Percentiles rank a stretch among this genome's conserved stretches.
Evolutionary conservation across 2,113 vertebrate species (phyloP).

Genomic region (Onychostruthus taczanowskii): DNA sequence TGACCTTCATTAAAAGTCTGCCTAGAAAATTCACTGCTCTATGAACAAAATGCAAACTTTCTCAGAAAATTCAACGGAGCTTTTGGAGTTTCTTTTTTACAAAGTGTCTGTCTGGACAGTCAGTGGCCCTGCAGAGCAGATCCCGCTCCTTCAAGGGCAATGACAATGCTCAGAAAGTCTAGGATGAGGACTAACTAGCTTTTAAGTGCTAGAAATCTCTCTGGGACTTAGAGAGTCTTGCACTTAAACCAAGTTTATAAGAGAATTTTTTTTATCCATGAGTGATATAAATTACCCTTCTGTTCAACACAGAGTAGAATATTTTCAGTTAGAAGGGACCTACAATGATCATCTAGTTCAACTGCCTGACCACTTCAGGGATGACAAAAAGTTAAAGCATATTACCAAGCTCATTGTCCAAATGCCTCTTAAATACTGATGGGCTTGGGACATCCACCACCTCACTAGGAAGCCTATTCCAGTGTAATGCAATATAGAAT

Average conservation of each 20-base stretch:
- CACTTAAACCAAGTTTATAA: neutral
- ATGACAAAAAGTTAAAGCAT: neutral
- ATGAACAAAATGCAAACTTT: conserved; percentile 44
- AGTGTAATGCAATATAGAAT: neutral
- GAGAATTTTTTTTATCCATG: neutral
- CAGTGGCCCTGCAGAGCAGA: neutral
- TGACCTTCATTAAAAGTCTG: conserved; percentile 75
- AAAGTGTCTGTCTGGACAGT: neutral
- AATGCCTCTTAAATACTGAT: neutral
- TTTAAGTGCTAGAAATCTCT: neutral
- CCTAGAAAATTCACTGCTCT: conserved; percentile 43
- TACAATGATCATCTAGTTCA: no score
- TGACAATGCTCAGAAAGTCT: neutral
- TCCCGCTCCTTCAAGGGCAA: neutral
- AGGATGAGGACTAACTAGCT: neutral
- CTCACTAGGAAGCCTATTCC: neutral
- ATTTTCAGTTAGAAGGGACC: neutral
- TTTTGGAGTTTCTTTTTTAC: conserved; percentile 31
- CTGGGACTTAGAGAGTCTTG: neutral
- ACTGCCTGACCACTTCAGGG: neutral
- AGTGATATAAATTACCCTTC: neutral
- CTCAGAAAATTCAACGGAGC: neutral
- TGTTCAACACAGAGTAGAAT: neutral
- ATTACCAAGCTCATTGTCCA: neutral
- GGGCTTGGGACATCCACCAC: neutral